Base-by-base conservation (phyloP, 2,797 vertebrate species). In the Characodon lateralis region DNA sequence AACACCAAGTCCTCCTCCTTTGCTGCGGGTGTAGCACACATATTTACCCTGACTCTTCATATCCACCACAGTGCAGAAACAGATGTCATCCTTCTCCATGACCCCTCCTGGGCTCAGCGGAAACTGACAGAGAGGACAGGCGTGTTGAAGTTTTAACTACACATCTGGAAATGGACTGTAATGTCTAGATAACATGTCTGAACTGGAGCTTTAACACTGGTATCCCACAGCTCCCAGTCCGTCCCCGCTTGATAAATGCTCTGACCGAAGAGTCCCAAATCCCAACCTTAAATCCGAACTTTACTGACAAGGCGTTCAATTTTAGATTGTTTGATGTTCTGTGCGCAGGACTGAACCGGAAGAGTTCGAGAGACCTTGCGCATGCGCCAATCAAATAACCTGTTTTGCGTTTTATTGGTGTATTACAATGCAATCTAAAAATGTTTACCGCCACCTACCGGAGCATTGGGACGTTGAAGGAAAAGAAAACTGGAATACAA, bases 21-120 rank as follows among this genome's bases (percentile, higher is more conserved):
- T 85, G 31, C 74, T 89, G 2, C 81, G 83, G 0, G 87, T 89
- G 46, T 88, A 94, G 81, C 92, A 94, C 1, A 95, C 13, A 39
- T 89, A 94, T 75, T 83, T 92, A 0, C 66, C 76, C 53, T 84
- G 84, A 39, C 89, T 90, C 10, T 72, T 90, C 79, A 74, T 83
- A 63, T 95, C 93, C 53, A 85, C n/a, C 68, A 95, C 79, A 0
- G 83, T 92, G 61, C 87, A 94, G 61, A 63, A 39, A 7, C 61
- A 35, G 3, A 2, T 63, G 18, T 18, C 31, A 2, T 63, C 31
- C 28, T 6, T 20, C 28, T 63, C 28, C 61, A 63, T 63, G 28
- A 39, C 31, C 20, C 53, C 61, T 63, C 31, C 31, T 35, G 31
- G 9, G 31, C 61, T 35, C 61, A 63, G 61, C 61, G 24, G 58